Evolutionary conservation across 2,797 vertebrate species (phyloP).

Genomic region (Bradypus variegatus): DNA sequence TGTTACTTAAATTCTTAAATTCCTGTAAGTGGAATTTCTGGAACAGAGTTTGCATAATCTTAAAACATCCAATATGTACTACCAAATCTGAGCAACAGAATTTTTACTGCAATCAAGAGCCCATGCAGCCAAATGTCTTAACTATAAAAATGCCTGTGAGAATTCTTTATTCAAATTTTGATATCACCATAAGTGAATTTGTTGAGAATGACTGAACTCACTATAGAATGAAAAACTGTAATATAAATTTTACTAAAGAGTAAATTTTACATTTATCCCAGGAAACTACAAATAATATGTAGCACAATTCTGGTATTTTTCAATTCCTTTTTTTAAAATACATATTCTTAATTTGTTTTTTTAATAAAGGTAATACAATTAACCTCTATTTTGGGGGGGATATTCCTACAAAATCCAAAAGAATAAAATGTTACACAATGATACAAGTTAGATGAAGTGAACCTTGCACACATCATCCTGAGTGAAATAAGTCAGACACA

Average conservation of each 20-base stretch:
- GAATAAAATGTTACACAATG: neutral
- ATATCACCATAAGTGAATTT: neutral
- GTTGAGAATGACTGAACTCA: neutral
- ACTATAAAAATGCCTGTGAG: neutral
- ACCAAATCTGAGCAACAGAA: neutral
- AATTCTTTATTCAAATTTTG: neutral
- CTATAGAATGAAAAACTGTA: neutral
- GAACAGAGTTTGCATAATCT: neutral
- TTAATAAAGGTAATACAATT: neutral
- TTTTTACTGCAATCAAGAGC: neutral
- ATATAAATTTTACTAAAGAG: neutral
- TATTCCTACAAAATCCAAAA: neutral
- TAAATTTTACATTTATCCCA: neutral
- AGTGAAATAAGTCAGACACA: no score
- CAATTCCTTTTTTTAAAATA: neutral
- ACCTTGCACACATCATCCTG: no score
- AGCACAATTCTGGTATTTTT: neutral
- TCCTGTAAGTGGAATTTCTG: slow-evolving; percentile 17
- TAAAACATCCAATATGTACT: neutral
- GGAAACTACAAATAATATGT: neutral
- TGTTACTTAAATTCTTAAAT: neutral
- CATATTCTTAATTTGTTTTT: neutral
- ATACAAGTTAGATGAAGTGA: no score
- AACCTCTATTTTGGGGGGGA: neutral
- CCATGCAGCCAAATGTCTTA: neutral